Conservation (phyloP, 2,113 vertebrate genomes). For the Poicephalus meyeri region DNA sequence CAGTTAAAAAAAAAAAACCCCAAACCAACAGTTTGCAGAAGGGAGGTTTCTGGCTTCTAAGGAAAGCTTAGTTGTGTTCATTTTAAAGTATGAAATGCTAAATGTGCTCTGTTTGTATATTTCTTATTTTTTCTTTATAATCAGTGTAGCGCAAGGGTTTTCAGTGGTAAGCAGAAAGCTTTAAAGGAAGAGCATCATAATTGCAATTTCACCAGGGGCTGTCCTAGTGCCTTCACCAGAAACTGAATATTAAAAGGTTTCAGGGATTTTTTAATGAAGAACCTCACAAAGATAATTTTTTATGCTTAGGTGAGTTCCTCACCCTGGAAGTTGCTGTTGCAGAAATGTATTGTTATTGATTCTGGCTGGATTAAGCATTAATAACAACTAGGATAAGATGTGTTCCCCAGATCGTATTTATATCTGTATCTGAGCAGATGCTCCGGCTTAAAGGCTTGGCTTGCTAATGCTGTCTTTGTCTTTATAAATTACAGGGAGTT, state of each 20-base stretch:
- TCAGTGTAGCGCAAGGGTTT: not conserved
- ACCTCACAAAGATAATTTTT: not conserved
- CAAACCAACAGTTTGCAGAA: not conserved
- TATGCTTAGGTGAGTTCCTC: not conserved
- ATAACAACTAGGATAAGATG: conserved; percentile 49
- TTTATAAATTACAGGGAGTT: conserved; percentile 17
- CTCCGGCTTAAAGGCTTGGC: conserved; percentile 52
- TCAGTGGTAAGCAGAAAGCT: not conserved
- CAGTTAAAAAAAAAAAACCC: not conserved
- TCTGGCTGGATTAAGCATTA: conserved; percentile 43
- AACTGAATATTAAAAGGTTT: not conserved
- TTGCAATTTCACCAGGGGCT: not conserved
- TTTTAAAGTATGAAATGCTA: not conserved
- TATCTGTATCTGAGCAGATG: conserved; percentile 70
- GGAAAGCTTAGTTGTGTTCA: not conserved
- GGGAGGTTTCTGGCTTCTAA: not conserved
- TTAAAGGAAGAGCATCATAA: not conserved
- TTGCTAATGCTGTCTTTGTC: conserved; percentile 51
- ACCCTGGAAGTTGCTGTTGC: not conserved
- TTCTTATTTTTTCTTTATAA: not conserved
- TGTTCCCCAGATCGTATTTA: conserved; percentile 46
- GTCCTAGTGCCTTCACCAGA: not conserved
- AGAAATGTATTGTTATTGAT: conserved; percentile 6
- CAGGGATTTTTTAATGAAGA: not conserved
- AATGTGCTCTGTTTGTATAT: not conserved